phyloP scores from a whole-genome alignment of 2,888 invertebrate species.

The Frankliniella intonsa region DNA sequence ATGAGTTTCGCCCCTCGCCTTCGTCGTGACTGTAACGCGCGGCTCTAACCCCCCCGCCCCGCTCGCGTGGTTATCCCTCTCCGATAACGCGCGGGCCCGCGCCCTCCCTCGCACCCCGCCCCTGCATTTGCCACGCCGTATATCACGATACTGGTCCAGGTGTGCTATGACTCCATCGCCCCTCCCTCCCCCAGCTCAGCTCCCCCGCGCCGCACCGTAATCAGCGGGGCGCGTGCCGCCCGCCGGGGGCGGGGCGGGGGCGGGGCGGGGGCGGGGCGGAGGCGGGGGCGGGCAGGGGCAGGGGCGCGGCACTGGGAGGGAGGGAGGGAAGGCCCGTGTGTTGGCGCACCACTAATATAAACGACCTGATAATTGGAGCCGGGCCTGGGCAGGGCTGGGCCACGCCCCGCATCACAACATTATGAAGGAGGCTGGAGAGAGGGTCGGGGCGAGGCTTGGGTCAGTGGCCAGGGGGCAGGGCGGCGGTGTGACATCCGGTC shows the following conservation, averaged over 20 bases:
- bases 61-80: background rate
- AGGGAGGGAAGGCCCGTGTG: background rate
- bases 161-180: slow-evolving; percentile 21
- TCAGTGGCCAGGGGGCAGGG: too few relatives aligned
- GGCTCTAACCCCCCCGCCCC: background rate
- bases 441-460: background rate
- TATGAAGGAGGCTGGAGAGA: background rate
- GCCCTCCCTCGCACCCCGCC: background rate
- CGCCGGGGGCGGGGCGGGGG: background rate
- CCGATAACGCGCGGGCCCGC: background rate
- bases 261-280: background rate
- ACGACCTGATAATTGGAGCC: slow-evolving; percentile 12
- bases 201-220: background rate
- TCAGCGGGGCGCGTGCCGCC: background rate
- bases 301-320: background rate
- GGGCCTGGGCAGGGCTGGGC: background rate
- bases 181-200: background rate
- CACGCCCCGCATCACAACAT: slow-evolving; percentile 4
- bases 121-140: background rate
- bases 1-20: too few relatives aligned
- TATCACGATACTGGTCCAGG: slow-evolving; percentile 26
- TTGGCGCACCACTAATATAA: background rate
- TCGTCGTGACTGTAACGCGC: background rate
- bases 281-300: background rate
- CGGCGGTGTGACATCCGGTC: too few relatives aligned